Percentiles rank a stretch among this genome's conserved stretches.
Evolutionary conservation across 2,888 invertebrate genomes (phyloP).

Genomic region (Acanthacorydalis orientalis): DNA sequence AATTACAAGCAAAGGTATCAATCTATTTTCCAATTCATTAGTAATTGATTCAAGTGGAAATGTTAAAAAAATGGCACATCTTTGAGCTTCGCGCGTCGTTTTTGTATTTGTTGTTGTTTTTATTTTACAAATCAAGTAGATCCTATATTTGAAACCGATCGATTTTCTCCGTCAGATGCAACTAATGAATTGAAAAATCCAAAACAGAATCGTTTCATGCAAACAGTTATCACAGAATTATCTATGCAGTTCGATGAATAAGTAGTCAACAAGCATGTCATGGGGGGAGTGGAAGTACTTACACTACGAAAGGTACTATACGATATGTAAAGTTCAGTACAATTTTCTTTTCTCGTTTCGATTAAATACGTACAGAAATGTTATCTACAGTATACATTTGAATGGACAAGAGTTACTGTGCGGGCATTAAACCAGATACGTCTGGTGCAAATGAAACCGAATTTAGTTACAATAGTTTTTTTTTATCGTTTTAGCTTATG

Average conservation of each 20-base stretch:
- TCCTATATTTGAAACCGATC: no score
- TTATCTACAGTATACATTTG: neutral
- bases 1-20: no score
- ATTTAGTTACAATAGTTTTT: neutral
- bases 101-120: no score
- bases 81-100: no score
- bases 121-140: no score
- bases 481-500: no score
- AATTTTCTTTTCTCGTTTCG: neutral
- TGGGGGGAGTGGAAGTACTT: neutral
- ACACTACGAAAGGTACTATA: neutral
- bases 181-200: neutral
- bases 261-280: neutral
- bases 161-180: no score
- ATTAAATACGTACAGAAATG: neutral
- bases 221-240: neutral
- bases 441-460: neutral
- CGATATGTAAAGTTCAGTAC: neutral
- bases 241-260: neutral
- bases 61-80: no score
- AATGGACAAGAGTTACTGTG: slow-evolving; percentile 28
- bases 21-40: no score
- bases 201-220: neutral
- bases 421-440: slow-evolving; percentile 18
- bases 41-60: no score